A percentile compares a stretch with the other conserved stretches of the same genome.
Conservation (phyloP, 2,888 invertebrate genomes). For the Pomacea canaliculata region DNA sequence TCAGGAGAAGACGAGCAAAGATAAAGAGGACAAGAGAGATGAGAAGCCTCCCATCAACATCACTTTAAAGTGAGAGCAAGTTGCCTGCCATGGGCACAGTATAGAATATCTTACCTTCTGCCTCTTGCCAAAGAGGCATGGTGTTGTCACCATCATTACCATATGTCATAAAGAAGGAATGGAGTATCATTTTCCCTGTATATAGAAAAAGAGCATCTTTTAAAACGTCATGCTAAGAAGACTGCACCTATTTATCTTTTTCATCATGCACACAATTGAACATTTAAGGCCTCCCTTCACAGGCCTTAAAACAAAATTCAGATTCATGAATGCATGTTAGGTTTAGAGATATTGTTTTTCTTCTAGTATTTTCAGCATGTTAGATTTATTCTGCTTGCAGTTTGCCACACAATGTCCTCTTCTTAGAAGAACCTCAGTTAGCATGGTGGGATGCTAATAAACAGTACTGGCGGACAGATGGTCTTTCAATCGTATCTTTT, state of each 20-base stretch:
- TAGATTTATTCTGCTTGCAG: conserved; percentile 30
- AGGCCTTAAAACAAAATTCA: no score
- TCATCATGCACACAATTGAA: no score
- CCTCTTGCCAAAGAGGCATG: no score
- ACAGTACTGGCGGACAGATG: conserved; percentile 65
- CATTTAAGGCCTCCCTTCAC: no score
- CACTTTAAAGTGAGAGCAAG: neutral
- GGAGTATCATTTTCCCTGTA: no score
- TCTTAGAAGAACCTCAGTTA: conserved; percentile 68
- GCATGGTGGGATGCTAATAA: conserved; percentile 65
- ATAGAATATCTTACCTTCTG: no score
- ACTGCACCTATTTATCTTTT: no score
- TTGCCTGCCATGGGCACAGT: neutral
- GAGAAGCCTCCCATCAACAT: conserved; percentile 59
- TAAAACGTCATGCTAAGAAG: no score
- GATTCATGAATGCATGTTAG: no score
- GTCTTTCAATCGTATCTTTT: conserved; percentile 63
- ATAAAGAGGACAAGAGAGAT: conserved; percentile 55
- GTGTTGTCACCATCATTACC: no score
- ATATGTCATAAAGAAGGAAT: no score
- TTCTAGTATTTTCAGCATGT: neutral
- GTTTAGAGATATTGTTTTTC: neutral
- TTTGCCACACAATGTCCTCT: conserved; percentile 61
- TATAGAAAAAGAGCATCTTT: no score
- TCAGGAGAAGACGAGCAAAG: conserved; percentile 34